Evolutionary conservation across 2,888 invertebrate genomes (phyloP).

Genomic region (Homarus gammarus): DNA sequence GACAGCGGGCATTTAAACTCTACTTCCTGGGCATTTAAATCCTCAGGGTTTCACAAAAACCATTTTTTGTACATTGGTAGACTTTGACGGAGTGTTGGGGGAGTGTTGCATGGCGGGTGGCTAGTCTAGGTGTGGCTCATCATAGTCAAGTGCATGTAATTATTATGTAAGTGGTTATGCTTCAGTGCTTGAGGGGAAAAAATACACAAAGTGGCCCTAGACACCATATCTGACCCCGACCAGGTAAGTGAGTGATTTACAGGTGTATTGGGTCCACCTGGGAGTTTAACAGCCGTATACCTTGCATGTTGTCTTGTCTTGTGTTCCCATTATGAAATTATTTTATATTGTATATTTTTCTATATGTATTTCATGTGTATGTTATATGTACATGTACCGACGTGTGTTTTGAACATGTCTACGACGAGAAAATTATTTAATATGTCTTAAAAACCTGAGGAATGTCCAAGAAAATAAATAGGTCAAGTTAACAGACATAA

Average conservation of each 20-base stretch:
- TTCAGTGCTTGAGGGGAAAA: not conserved
- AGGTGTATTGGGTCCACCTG: not conserved
- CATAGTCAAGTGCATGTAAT: not conserved
- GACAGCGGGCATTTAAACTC: constrained; percentile 65
- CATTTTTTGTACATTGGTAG: constrained; percentile 22
- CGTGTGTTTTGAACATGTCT: not conserved
- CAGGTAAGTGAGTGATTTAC: not conserved
- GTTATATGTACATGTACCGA: not conserved
- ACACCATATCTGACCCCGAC: not conserved
- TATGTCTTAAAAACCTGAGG: not conserved
- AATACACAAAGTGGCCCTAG: not conserved
- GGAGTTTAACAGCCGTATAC: not conserved
- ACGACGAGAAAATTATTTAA: not conserved
- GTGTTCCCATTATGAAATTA: not conserved
- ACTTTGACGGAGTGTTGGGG: not conserved
- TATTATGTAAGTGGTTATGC: constrained; percentile 30
- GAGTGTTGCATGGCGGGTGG: not conserved
- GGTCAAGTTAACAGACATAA: too few relatives aligned
- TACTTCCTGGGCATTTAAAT: constrained; percentile 69
- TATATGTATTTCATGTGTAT: not conserved
- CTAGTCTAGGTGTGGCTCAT: not conserved
- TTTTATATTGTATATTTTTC: not conserved
- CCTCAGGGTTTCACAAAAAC: constrained; percentile 33
- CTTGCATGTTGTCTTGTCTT: not conserved
- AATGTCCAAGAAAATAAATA: too few relatives aligned